Percentiles rank a stretch among this genome's conserved stretches.
Evolutionary conservation across 2,888 invertebrate species (phyloP).

Genomic region (Cantharis lateralis): DNA sequence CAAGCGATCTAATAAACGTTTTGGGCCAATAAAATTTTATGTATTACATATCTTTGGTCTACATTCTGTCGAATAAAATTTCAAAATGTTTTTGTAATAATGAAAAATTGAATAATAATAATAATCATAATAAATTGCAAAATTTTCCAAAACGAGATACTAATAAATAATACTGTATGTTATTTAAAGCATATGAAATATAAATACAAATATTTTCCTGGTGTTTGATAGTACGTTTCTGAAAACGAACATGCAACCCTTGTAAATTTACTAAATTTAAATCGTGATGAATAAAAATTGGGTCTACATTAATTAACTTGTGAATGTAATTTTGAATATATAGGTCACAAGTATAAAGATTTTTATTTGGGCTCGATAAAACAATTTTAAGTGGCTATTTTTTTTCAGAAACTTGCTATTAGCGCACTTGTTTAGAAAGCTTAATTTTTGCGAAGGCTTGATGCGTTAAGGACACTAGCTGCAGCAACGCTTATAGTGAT

Average conservation of each 20-base stretch:
- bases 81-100: not conserved
- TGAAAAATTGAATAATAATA: not conserved
- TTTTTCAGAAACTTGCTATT: not conserved
- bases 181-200: not conserved
- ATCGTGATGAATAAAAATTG: not conserved
- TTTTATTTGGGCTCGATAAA: not conserved
- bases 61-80: not conserved
- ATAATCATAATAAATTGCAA: not conserved
- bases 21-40: not conserved
- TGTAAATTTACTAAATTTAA: not conserved
- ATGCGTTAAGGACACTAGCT: constrained; percentile 29
- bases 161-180: not conserved
- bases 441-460: constrained; percentile 27
- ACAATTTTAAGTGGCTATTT: not conserved
- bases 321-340: not conserved
- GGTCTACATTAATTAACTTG: not conserved
- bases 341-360: not conserved
- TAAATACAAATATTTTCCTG: not conserved
- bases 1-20: not conserved
- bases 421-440: not conserved
- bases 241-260: not conserved
- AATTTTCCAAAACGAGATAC: not conserved
- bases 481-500: constrained; percentile 42
- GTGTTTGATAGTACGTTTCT: not conserved
- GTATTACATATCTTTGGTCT: not conserved